These are phyloP conservation scores for Cepaea nemoralis DNA, from an alignment of 1,140 invertebrate species.

Conservation along the genomic window DNA sequence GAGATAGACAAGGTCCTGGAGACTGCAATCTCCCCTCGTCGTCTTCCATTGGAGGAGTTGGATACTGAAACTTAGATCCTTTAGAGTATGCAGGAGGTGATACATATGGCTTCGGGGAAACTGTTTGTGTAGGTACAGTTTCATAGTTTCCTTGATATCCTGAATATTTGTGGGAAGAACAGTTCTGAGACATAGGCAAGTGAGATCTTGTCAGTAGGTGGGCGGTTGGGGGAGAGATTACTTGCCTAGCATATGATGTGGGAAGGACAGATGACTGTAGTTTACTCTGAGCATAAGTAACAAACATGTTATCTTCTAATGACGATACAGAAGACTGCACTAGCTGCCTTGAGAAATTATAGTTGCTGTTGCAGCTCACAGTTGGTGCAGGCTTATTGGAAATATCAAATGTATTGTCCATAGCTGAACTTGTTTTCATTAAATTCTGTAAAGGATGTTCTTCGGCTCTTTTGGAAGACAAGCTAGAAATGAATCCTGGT, in stretches of 20 bases:
- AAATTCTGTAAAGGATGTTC: background rate
- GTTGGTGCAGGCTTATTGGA: background rate
- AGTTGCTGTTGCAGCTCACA: too few species aligned
- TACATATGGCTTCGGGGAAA: background rate
- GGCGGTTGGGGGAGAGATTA: background rate
- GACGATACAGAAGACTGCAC: background rate
- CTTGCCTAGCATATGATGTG: too few species aligned
- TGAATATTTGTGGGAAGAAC: background rate
- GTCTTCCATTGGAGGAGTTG: conserved; percentile 36
- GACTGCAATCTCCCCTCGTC: conserved; percentile 20
- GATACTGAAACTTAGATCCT: conserved; percentile 33
- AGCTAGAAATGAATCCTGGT: conserved; percentile 7
- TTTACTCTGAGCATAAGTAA: background rate
- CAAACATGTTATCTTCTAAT: background rate
- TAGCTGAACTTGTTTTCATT: background rate
- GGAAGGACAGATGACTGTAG: background rate
- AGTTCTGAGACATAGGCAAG: background rate
- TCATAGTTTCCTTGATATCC: background rate
- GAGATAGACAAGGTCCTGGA: conserved; percentile 22
- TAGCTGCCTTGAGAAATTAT: background rate
- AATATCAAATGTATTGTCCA: background rate
- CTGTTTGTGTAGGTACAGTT: background rate
- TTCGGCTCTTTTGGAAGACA: conserved; percentile 20
- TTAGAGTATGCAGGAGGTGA: background rate
- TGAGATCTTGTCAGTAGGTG: background rate